phyloP scores from a whole-genome alignment of 2,113 vertebrate genomes.

The Urocolius indicus region DNA sequence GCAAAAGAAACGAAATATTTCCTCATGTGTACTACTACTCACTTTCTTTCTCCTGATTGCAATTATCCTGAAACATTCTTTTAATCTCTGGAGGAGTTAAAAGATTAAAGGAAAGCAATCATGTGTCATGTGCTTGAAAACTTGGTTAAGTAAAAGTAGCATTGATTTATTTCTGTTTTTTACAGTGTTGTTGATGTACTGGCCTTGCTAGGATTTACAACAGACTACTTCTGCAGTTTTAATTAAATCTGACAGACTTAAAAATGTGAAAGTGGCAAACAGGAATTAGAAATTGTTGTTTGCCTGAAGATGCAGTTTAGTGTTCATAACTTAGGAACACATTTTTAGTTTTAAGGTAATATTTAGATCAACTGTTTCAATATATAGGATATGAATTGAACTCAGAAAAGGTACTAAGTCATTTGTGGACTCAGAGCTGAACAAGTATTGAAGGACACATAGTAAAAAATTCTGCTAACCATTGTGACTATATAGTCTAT shows the following conservation, averaged over 20 bases:
- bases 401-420: background rate
- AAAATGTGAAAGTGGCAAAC: background rate
- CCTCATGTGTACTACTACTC: background rate
- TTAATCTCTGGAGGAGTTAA: background rate
- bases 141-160: background rate
- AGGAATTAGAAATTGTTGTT: background rate
- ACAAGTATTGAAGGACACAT: background rate
- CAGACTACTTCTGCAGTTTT: background rate
- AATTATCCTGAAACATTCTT: background rate
- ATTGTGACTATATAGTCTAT: background rate
- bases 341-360: background rate
- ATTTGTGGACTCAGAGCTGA: background rate
- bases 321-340: background rate
- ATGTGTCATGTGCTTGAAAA: background rate
- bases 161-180: slow-evolving; percentile 1
- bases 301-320: background rate
- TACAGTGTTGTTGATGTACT: background rate
- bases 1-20: background rate
- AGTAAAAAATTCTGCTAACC: background rate
- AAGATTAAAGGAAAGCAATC: background rate
- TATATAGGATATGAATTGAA: background rate
- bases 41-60: background rate
- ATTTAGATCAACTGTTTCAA: background rate
- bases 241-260: slow-evolving; percentile 2
- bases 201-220: background rate